Base-by-base conservation (phyloP, 2,888 invertebrate genomes). In the Cremastobaeus sp. region DNA sequence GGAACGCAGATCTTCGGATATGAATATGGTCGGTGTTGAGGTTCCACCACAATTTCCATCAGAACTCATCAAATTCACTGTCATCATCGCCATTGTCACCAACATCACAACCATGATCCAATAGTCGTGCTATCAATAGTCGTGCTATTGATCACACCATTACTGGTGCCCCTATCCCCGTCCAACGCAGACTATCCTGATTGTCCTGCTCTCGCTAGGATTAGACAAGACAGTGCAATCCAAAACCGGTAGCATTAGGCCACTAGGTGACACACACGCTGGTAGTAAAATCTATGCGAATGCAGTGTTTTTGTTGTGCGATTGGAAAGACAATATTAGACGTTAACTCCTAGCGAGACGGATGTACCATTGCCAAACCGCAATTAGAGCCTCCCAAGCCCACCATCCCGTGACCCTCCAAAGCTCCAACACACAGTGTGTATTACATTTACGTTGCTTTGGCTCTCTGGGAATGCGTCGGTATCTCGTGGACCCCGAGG, bases 381-480 rank as follows among this genome's bases (percentile, higher is more conserved):
- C 70, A 32, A 69, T 54, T 37, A 55, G 47, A 65, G 78, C 78
- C 25, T 50, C 28, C 47, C 20, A 34, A n/a, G n/a, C n/a, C n/a
- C n/a, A n/a, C n/a, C n/a, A n/a, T n/a, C n/a, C n/a, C n/a, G n/a
- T n/a, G n/a, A 20, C 9, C 28, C 37, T 30, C 9, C 12, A 9
- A 35, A 21, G 34, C 18, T 66, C 66, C 11, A 50, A 15, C 35
- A 85, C 83, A 87, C 87, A 86, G 83, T 87, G 87, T 87, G 85
- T 87, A 86, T 87, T 87, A 86, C 85, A 83, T 87, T 87, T 87
- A 84, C 87, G 87, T 88, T 87, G 87, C 87, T 88, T 88, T 88
- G 87, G 87, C 87, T 87, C 87, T 90, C 90, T 90, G 90, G 91
- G 91, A 90, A 92, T 91, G 91, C 91, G 86, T 88, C 88, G 88